Evolutionary conservation across 2,888 invertebrate genomes (phyloP), one percentile per base, ranked within the genome.

Genomic region (Xanthia togata): DNA sequence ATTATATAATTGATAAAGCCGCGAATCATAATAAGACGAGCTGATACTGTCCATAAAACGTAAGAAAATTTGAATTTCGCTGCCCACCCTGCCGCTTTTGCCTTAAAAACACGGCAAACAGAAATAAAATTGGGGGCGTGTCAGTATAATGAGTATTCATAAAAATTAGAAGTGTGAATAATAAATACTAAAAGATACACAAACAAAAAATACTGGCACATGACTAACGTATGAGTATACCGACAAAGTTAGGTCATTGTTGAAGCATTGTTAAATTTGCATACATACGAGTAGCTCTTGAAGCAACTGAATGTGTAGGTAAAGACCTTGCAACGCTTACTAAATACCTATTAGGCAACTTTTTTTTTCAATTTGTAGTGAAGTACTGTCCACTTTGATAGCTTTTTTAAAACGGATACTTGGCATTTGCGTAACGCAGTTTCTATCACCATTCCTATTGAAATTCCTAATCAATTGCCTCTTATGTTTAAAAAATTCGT

Each of bases 181-280:
- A 14, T 47, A 50, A 35, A 50, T 31, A 38, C 6, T 47, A 5
- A 41, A 3, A 26, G 11, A n/a, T 12, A 17, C 26, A 73, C 35
- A 38, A 23, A 64, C 11, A 70, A 59, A 23, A 78, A 50, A 57
- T 26, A 35, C 23, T 4, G 23, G 20, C 5, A 9, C 9, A 47
- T 14, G 50, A 65, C 14, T 23, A 50, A 17, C 26, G 62, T 63
- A 63, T 41, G n/a, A 70, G 26, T 38, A 38, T 77, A 73, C 57
- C 31, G 50, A 60, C 47, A 53, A 20, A 60, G 26, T 35, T 35
- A 60, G 23, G 41, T 78, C 35, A 76, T 60, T 76, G 41, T 53
- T 68, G 6, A 11, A 26, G 4, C 14, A 60, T 60, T 60, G 41
- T 79, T 60, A 26, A 8, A 23, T 55, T 44, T 57, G 53, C 50